Conservation (phyloP, 1,140 invertebrate genomes). For the Cyclargus thomasi region DNA sequence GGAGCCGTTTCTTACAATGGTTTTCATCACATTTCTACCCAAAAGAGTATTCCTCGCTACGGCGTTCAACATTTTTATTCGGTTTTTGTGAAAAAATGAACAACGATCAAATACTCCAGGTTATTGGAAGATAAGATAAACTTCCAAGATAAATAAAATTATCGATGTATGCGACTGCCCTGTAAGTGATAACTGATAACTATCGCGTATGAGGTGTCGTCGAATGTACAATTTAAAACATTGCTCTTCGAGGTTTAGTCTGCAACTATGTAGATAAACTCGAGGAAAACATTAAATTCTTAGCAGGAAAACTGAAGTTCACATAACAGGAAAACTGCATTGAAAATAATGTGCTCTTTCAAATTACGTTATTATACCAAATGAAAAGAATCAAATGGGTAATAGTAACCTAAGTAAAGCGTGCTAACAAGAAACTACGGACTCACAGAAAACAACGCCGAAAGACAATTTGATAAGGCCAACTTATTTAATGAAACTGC, state of each 20-base stretch:
- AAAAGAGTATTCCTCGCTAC: constrained; percentile 33
- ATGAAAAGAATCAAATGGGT: too few relatives aligned
- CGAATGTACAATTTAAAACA: neutral
- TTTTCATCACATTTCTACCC: constrained; percentile 71
- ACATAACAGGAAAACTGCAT: neutral
- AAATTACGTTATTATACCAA: neutral
- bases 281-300: neutral
- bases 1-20: constrained; percentile 74
- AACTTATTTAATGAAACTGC: too few relatives aligned
- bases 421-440: too few relatives aligned
- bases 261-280: neutral
- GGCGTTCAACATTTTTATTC: constrained; percentile 45
- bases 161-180: constrained; percentile 35
- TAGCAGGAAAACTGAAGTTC: neutral
- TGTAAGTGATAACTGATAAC: constrained; percentile 23
- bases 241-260: neutral
- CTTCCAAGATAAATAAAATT: constrained; percentile 11
- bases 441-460: too few relatives aligned
- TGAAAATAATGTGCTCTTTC: neutral
- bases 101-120: constrained; percentile 30
- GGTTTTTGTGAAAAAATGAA: constrained; percentile 23
- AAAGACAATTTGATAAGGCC: too few relatives aligned
- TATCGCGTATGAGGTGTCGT: constrained; percentile 8
- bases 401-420: too few relatives aligned
- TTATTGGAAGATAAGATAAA: constrained; percentile 56